Evolutionary conservation across 2,888 invertebrate genomes (phyloP).

Genomic region (Andrena bicolor): DNA sequence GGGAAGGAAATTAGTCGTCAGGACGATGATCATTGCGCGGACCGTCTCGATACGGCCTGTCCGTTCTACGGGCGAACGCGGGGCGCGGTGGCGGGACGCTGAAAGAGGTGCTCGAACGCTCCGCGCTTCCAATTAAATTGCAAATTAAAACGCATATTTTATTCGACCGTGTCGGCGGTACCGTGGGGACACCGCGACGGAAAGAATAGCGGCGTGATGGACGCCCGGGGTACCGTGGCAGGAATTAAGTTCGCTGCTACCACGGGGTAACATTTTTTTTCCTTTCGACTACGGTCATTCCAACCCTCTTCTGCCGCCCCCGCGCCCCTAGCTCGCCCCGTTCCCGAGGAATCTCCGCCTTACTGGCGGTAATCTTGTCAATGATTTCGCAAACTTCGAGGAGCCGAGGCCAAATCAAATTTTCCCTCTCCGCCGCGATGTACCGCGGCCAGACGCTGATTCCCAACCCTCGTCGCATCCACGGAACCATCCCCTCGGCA

Average conservation of each 20-base stretch:
- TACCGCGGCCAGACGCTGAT: conserved; percentile 30
- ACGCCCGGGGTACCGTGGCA: conserved; percentile 31
- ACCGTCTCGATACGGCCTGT: conserved; percentile 10
- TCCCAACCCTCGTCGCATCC: conserved; percentile 31
- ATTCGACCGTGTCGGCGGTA: conserved; percentile 62
- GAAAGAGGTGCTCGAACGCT: conserved; percentile 7
- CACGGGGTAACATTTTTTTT: conserved; percentile 37
- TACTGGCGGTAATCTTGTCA: conserved; percentile 64
- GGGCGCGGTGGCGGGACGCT: neutral
- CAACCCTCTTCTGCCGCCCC: conserved; percentile 5
- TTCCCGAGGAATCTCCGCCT: conserved; percentile 26
- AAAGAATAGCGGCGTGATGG: conserved; percentile 42
- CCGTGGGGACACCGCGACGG: conserved; percentile 45
- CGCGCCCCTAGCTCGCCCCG: neutral
- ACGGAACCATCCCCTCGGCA: conserved; percentile 15
- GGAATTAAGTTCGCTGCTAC: conserved; percentile 66
- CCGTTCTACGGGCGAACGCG: conserved; percentile 25
- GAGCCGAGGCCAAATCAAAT: conserved; percentile 66
- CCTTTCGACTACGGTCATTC: conserved; percentile 11
- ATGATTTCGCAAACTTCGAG: conserved; percentile 68
- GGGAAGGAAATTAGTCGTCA: conserved; percentile 48
- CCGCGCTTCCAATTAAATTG: conserved; percentile 77
- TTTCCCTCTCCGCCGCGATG: conserved; percentile 43
- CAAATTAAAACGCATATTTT: conserved; percentile 79
- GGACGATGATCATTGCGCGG: conserved; percentile 33